Evolutionary conservation across 2,113 vertebrate genomes (phyloP), one percentile per base, ranked within the genome.

Genomic region (Felis catus): DNA sequence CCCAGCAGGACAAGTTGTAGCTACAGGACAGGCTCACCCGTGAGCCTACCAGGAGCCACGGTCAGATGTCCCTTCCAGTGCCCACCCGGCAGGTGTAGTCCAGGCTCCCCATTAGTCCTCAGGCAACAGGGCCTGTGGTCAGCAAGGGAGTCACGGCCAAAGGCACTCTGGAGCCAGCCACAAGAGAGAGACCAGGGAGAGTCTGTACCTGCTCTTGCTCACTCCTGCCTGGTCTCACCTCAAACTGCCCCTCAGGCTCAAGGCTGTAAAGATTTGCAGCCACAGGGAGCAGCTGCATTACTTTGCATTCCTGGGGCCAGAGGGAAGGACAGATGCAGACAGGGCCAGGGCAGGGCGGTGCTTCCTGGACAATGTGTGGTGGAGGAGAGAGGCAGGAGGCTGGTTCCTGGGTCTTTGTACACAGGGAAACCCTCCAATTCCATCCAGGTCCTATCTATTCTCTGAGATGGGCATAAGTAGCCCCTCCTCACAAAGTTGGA

Each of bases 231-330:
- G 36, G 76, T 12, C 98, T 98, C 70, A 99, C 99, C 99, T 99
- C 98, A 0, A 99, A 99, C 78, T 98, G 98, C 7, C 98, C 97
- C 79, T 99, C 99, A 89, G 98, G 99, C 0, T 98, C 99, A 96
- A 99, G 99, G 89, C 98, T 99, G 98, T 99, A 99, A 98, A 99
- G 99, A 97, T 99, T 99, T 96, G 99, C 99, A 78, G 99, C 99
- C 4, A 99, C 97, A 98, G 99, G 99, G 16, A 99, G 99, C 96
- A 99, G 98, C 95, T 99, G 99, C 0, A 99, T 99, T 83, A 99
- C 99, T 98, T 99, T 99, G 0, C 99, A 99, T 96, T 99, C 99
- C 99, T 99, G 98, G 31, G 70, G 58, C 78, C n/a, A 96, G 1
- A 31, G 91, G 41, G 55, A 41, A 11, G 0, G 96, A 92, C 1